These are phyloP conservation scores for Brachionus asplanchnoidis DNA, from an alignment of 1,140 invertebrate genomes.

Conservation along the genomic window DNA sequence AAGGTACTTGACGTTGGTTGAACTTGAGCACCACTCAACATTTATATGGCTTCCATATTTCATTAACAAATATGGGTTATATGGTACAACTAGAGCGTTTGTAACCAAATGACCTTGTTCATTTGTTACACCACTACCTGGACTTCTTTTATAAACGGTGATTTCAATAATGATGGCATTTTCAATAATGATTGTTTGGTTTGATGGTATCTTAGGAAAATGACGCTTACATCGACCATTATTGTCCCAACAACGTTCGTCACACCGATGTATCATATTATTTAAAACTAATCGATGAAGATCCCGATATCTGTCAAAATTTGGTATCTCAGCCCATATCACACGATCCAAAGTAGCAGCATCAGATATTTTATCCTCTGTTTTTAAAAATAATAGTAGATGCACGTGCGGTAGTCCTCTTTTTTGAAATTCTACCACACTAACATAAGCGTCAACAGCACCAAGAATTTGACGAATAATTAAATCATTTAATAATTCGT, in stretches of 20 bases:
- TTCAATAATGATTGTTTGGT: slow-evolving; percentile 35
- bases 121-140: slow-evolving; percentile 27
- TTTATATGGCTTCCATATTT: slow-evolving; percentile 44
- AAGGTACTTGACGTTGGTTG: slow-evolving; percentile 48
- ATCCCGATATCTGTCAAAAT: slow-evolving; percentile 32
- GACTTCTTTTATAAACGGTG: slow-evolving; percentile 37
- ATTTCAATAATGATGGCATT: no score
- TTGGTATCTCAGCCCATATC: slow-evolving; percentile 44
- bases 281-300: slow-evolving; percentile 43
- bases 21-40: slow-evolving; percentile 43
- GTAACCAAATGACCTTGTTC: background rate
- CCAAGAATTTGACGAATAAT: slow-evolving; percentile 51
- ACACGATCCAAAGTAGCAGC: slow-evolving; percentile 37
- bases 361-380: slow-evolving; percentile 32
- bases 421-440: slow-evolving; percentile 60
- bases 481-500: slow-evolving; percentile 57
- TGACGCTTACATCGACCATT: slow-evolving; percentile 44
- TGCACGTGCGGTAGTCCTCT: slow-evolving; percentile 60
- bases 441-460: slow-evolving; percentile 49
- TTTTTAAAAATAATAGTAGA: slow-evolving; percentile 55
- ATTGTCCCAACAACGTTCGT: slow-evolving; percentile 44
- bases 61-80: slow-evolving; percentile 42
- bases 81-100: slow-evolving; percentile 40
- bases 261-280: slow-evolving; percentile 45
- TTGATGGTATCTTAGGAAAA: slow-evolving; percentile 43